Conservation (phyloP, 2,113 vertebrate genomes). For the Euleptes europaea region DNA sequence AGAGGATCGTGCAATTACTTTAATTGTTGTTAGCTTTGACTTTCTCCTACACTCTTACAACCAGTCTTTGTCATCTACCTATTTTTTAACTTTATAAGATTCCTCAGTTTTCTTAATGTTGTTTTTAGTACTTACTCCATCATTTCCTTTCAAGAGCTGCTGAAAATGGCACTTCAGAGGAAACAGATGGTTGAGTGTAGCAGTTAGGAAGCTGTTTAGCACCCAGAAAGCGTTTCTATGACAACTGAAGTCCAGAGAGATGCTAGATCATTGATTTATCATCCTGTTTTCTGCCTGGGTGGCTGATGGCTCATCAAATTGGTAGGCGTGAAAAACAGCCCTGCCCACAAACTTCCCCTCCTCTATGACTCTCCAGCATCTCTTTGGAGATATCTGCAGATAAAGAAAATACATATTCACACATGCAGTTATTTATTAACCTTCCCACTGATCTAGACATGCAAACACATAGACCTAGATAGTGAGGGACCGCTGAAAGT, state of each 20-base stretch:
- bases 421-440: no score
- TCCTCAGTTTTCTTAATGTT: conserved; percentile 11
- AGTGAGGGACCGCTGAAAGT: no score
- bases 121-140: neutral
- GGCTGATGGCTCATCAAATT: conserved; percentile 8
- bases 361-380: neutral
- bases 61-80: neutral
- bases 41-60: neutral
- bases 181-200: conserved; percentile 46
- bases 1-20: neutral
- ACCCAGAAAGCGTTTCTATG: conserved; percentile 46
- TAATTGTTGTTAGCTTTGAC: neutral
- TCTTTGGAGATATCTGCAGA: neutral
- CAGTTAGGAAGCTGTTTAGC: conserved; percentile 41
- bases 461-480: no score
- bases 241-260: conserved; percentile 40
- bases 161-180: conserved; percentile 30
- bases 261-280: neutral
- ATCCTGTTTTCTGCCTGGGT: neutral
- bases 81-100: conserved; percentile 7
- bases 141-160: conserved; percentile 12
- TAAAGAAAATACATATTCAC: neutral
- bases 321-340: neutral
- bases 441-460: neutral
- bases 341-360: neutral